A percentile compares a stretch with the other conserved stretches of the same genome.
phyloP scores from a whole-genome alignment of 2,113 vertebrate species.

The Pundamilia nyererei region DNA sequence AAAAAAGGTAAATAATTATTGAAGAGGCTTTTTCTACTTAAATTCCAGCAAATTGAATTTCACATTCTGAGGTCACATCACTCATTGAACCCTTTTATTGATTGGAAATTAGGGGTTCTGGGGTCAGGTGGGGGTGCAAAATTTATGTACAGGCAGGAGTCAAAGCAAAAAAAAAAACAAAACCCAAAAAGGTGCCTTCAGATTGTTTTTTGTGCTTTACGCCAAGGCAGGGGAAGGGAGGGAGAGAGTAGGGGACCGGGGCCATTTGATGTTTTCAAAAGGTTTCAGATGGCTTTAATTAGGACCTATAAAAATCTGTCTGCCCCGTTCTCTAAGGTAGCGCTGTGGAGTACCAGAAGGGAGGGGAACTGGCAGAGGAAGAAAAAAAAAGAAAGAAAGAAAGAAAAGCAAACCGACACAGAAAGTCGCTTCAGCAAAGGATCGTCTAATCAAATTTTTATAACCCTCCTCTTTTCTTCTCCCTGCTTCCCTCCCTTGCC shows the following conservation, averaged over 20 bases:
- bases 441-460: slow-evolving; percentile 72
- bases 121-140: not conserved
- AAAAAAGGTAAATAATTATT: not conserved
- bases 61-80: slow-evolving; percentile 31
- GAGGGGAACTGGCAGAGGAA: slow-evolving; percentile 20
- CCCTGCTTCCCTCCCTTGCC: slow-evolving; percentile 21
- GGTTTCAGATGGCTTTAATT: slow-evolving; percentile 93
- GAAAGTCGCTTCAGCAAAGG: slow-evolving; percentile 74
- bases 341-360: slow-evolving; percentile 59
- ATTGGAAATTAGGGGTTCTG: slow-evolving; percentile 33
- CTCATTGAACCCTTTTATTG: slow-evolving; percentile 48
- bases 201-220: slow-evolving; percentile 23
- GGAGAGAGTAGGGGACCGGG: slow-evolving; percentile 64
- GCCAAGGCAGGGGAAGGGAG: slow-evolving; percentile 65
- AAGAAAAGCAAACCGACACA: slow-evolving; percentile 61
- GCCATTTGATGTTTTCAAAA: slow-evolving; percentile 77
- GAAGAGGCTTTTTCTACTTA: not conserved
- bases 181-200: not conserved
- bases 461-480: slow-evolving; percentile 64
- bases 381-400: not conserved
- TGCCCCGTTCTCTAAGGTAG: slow-evolving; percentile 69
- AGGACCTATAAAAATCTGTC: slow-evolving; percentile 86
- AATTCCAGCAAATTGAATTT: slow-evolving; percentile 5
- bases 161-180: not conserved
- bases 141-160: slow-evolving; percentile 11